Evolutionary conservation across 2,113 vertebrate species (phyloP), one percentile per base, ranked within the genome.

Genomic region (Euleptes europaea): DNA sequence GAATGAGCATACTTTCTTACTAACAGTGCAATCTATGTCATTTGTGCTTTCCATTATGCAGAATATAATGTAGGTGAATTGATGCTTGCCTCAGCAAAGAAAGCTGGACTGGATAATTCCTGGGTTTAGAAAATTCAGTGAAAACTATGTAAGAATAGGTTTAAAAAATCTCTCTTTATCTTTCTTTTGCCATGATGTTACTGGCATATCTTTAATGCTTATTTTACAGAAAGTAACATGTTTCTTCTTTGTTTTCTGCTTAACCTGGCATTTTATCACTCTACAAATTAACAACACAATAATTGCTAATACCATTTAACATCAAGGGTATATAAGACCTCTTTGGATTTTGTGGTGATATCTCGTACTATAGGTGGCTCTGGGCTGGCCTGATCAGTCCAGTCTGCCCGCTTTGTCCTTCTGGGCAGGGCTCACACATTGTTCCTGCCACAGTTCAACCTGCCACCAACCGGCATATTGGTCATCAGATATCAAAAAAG

Each of bases 131-230:
- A 44, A 13, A 21, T 63, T 35, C 15, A 40, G 42, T 42, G 21
- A 28, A 63, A 42, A 66, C 10, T 35, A 13, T 51, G 63, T 57
- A 91, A 88, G 70, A 74, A 35, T 8, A 86, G 76, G 74, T 54
- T 26, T 86, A 42, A 38, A 19, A 35, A 23, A 54, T 77, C 17
- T 26, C 17, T 38, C 7, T 35, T 44, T 33, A 14, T 69, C 60
- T 19, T 17, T 28, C 35, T 28, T 42, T 35, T 40, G 21, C 40
- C 40, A 57, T 44, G 57, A 33, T 0, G 11, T 31, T n/a, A 63
- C 21, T 6, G 1, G 0, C 5, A 13, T 74, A 60, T 78, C 57
- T 76, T 81, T 35, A 82, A 38, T 6, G 21, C 47, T 63, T 14
- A 63, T 65, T 78, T 65, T 42, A 42, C 63, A 14, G 14, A 42